Evolutionary conservation across 2,888 invertebrate species (phyloP), one percentile per base, ranked within the genome.

Genomic region (Drosophila recens): DNA sequence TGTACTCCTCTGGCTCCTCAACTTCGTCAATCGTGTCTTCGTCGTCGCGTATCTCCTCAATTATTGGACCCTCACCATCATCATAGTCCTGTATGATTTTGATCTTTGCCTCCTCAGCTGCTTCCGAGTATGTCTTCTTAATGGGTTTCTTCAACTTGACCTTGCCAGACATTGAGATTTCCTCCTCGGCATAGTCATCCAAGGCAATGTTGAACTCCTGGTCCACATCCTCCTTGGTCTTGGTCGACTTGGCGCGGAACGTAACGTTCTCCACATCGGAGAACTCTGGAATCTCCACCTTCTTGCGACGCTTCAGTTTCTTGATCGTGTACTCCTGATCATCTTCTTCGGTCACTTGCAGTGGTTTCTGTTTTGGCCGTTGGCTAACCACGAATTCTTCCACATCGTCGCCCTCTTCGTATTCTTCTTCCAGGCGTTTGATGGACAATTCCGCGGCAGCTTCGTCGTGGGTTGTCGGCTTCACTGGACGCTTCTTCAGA

Each of bases 131-230:
- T 1, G 96, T 96, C 66, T 95, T 94, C 58, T 95, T 95, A 75
- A 95, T 95, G 61, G 94, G 95, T 86, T 96, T 96, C 91, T 96
- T 96, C 8, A 97, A 88, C 92, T 96, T 96, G 0, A 97, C 95
- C 92, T 96, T 97, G 66, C 96, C 96, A 3, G 96, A 95, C 95
- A 97, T 96, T 9, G 96, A 96, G 80, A 97, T 96, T 93, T 97
- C 97, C 93, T 97, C 97, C 93, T 97, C 97, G 42, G 96, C 97
- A 90, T 97, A 97, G 0, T 96, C 96, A 92, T 97, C 96, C 70
- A 97, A 93, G 11, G 96, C 96, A 77, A 97, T 97, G 92, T 96
- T 97, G 91, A 97, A 97, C 93, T 97, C 97, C 93, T 97, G 97
- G 90, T 97, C 97, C 13, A 97, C 96, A 85, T 97, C 96, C 93